phyloP scores from a whole-genome alignment of 2,797 vertebrate genomes.

The Lutjanus campechanus region DNA sequence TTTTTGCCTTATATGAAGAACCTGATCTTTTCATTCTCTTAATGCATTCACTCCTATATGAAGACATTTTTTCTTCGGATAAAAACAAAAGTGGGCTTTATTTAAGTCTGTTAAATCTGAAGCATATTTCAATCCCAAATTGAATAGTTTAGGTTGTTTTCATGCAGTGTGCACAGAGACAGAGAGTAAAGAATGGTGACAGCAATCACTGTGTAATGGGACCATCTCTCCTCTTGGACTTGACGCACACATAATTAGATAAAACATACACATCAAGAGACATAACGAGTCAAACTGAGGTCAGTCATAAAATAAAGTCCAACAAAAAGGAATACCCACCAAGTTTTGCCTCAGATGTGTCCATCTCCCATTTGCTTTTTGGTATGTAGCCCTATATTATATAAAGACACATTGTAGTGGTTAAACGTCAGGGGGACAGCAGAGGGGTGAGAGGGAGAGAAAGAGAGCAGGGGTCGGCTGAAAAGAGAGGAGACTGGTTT shows the following conservation, averaged over 20 bases:
- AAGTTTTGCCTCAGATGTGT: conserved; percentile 99
- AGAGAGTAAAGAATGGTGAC: too few relatives aligned
- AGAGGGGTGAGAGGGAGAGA: conserved; percentile 50
- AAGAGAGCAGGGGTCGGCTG: conserved; percentile 56
- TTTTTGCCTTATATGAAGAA: not conserved
- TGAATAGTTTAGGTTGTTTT: not conserved
- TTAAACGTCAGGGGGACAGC: conserved; percentile 86
- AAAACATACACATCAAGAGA: not conserved
- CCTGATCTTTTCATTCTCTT: not conserved
- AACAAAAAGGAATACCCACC: conserved; percentile 89
- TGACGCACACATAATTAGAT: not conserved
- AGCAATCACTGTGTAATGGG: not conserved
- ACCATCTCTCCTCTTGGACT: not conserved
- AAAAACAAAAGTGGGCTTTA: not conserved
- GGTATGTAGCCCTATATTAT: conserved; percentile 99
- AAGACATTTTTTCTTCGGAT: not conserved
- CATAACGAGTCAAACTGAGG: not conserved
- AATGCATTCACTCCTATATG: not conserved
- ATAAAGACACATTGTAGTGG: conserved; percentile 97
- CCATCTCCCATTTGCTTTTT: conserved; percentile 99
- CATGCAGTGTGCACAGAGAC: not conserved
- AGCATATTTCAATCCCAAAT: not conserved
- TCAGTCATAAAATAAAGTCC: not conserved
- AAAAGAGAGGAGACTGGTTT: conserved; percentile 75
- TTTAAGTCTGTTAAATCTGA: not conserved